Base-by-base conservation (phyloP, 2,888 invertebrate genomes). In the Gymnocheta viridis region DNA sequence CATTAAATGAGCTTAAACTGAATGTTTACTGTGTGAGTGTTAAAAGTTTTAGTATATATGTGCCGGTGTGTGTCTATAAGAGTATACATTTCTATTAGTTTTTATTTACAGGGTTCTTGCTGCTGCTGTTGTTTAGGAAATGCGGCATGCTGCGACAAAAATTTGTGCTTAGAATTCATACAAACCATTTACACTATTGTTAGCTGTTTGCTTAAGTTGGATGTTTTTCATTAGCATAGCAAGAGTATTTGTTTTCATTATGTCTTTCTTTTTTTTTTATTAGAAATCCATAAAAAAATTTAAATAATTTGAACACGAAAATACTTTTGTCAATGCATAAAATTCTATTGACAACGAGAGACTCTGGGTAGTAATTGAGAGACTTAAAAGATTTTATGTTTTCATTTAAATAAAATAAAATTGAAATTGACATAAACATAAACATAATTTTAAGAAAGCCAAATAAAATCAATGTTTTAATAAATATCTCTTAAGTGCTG, bases 121-220 rank as follows among this genome's bases (percentile, higher is more conserved):
- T 70, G 54, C 35, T 70, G 19, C 22, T 76, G 47, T 35, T 77
- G 76, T 78, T 73, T 64, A 41, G 70, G 72, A 76, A 76, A 84
- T 84, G 84, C 84, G 81, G 73, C 84, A 84, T 84, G 84, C 84
- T 84, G 84, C 77, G 84, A 81, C 81, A 84, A 81, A 70, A 81
- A 81, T 81, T 73, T 74, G 56, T 81, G 80, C 64, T 73, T 81
- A 67, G 81, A 60, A 72, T 76, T 72, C 67, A 60, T 67, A 54
- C 76, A 81, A 84, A 77, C 81, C 81, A 77, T 81, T 84, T 69
- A 81, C 62, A 60, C 66, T 54, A 51, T 54, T 64, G 51, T 32
- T 32, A 24, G 38, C 22, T 41, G 67, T 70, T 70, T 12, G 58
- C 19, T 60, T 19, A 12, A n/a, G 9, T 22, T 32, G 4, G 22